Evolutionary conservation across 2,888 invertebrate genomes (phyloP), one percentile per base, ranked within the genome.

Genomic region (Laothoe populi): DNA sequence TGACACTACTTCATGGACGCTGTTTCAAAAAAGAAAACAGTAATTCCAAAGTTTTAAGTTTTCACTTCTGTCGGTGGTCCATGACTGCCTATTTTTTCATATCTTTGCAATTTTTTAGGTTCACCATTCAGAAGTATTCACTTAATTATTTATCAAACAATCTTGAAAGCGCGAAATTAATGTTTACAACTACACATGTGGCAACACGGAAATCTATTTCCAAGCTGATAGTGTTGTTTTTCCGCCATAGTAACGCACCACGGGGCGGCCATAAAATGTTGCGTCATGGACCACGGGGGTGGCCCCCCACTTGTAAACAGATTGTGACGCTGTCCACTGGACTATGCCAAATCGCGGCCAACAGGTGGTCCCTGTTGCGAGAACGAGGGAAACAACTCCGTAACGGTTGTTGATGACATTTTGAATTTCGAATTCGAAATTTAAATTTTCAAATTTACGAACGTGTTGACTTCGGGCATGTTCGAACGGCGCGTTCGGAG

Each of bases 261-360:
- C 76, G 81, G 83, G 83, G 84, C 81, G 84, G 78, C 83, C 83
- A 86, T 90, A 88, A 89, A 89, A 75, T 79, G 75, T 90, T 89
- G 87, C 92, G 92, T 92, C 92, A 92, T 80, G 79, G 77, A 78
- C 71, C 77, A 78, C 72, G 71, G 72, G 70, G 69, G 81, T 82
- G 86, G 84, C 77, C 82, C 81, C 83, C 84, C 83, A 83, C 88
- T 87, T 86, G 92, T 92, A 92, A 92, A 92, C 92, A 92, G 87
- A 87, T 88, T 83, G 86, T 87, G 90, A 87, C 88, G 87, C 75
- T 85, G 79, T 80, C 85, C 83, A 80, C 79, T 79, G 81, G 84
- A 83, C 86, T 84, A 84, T 80, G 83, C 80, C 83, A 83, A 87
- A 88, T 83, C 81, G 83, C 78, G 78, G 73, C 79, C 91, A 92